Evolutionary conservation across 2,888 invertebrate genomes (phyloP), one percentile per base, ranked within the genome.

Genomic region (Pheosia gnoma): DNA sequence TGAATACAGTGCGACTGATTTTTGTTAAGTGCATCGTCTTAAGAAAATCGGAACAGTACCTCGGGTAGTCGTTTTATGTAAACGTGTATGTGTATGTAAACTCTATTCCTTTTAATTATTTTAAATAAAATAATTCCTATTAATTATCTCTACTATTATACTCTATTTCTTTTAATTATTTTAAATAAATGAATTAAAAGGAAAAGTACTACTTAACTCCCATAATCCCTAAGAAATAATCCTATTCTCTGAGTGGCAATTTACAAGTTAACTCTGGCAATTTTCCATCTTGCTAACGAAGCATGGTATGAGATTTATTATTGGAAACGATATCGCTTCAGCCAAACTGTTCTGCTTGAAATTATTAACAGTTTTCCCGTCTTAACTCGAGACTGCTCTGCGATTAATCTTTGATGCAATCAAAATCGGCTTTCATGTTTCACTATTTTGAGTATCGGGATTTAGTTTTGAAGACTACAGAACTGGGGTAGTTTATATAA

Each of bases 291-390:
- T 41, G 59, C 58, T 64, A 65, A 66, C 57, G 61, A 63, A 62
- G 60, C 59, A 57, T 62, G 57, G 38, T 58, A 57, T 63, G 61
- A 60, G 45, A 65, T 68, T 65, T 62, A 61, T 52, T 59, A 62
- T 52, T 59, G 57, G 57, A 39, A 43, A 43, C 53, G 63, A 54
- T 63, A 25, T 25, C 38, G 38, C 38, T 60, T 25, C 53, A 41
- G 45, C 54, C 53, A 45, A 52, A 63, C 57, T 62, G 56, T 37
- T 57, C 11, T 43, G 60, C 59, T 66, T 59, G 61, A 77, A 73
- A 70, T 75, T 70, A 71, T 71, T 77, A 74, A 77, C 72, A 66
- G 60, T 60, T 71, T 74, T 70, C 71, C 1, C 68, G 70, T 62
- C 66, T 72, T 67, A 68, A 60, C 65, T 65, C 56, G 54, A 62